Evolutionary conservation across 2,113 vertebrate species (phyloP).

Genomic region (Mystacornis crossleyi): DNA sequence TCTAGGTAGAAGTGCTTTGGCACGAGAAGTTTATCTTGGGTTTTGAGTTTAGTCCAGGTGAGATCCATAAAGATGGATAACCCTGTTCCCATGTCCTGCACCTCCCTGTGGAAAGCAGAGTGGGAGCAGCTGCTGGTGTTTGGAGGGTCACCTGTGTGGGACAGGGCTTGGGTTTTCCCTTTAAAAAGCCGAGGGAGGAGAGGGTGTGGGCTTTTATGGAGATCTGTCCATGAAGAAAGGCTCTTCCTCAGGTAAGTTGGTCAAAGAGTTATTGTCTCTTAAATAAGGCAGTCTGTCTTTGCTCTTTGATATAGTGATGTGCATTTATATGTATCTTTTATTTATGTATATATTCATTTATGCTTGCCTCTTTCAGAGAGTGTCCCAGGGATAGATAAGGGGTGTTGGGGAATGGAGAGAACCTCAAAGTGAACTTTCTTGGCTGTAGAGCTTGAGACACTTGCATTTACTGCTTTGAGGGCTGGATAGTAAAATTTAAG

Average conservation of each 20-base stretch:
- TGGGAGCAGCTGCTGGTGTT: not conserved
- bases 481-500: not conserved
- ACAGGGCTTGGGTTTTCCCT: no score
- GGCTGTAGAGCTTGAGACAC: not conserved
- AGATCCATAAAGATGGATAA: not conserved
- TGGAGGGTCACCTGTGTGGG: not conserved
- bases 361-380: not conserved
- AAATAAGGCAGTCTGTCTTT: not conserved
- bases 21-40: accelerated
- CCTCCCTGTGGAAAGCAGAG: not conserved
- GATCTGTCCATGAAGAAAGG: accelerated
- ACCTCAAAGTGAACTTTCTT: not conserved
- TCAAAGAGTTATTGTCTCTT: not conserved
- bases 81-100: not conserved
- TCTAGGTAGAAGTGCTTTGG: not conserved
- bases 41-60: not conserved
- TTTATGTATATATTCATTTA: accelerated
- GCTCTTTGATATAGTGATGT: not conserved
- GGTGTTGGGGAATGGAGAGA: not conserved
- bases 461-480: not conserved
- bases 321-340: accelerated
- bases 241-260: accelerated
- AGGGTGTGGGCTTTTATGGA: accelerated
- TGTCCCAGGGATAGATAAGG: accelerated
- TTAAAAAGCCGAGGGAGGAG: not conserved